Base-by-base conservation (phyloP, 2,113 vertebrate genomes). In the Noctilio leporinus region DNA sequence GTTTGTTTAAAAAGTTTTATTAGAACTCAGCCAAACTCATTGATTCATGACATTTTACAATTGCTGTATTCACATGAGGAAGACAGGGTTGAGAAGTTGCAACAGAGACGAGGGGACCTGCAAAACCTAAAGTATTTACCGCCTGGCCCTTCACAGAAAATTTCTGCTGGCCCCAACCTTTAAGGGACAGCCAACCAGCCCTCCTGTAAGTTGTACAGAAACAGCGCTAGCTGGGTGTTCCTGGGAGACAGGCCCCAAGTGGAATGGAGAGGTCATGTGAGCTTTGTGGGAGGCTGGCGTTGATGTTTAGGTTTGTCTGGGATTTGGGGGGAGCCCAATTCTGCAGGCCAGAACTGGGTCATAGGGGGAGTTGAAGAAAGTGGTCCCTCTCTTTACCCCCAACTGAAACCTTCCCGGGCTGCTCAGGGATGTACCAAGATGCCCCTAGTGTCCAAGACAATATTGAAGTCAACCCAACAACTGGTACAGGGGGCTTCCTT, bases 41-140 rank as follows among this genome's bases (percentile, higher is more conserved):
- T 53, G 33, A 20, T 5, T 28, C 10, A 5, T 10, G 38, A 77
- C 15, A 4, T 0, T 0, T 2, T 4, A 15, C 59, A 1, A 0
- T 12, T 0, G 1, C 11, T 14, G 20, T 69, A 22, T n/a, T 45
- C 1, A 1, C 4, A 17, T 15, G 16, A n/a, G 1, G 7, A 57
- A 12, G 35, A 33, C 38, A 19, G 20, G 12, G 59, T 24, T 38
- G n/a, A 86, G n/a, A 72, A 35, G 43, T 10, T 40, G 19, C n/a
- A 7, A 75, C 72, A 49, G 72, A 30, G 70, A 47, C 47, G 53
- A 1, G 0, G 17, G 19, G 49, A 35, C 30, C 30, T 9, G 28
- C 24, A 35, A n/a, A 62, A 28, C 16, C 9, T 33, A 11, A 69
- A 17, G 22, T 51, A 24, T 33, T 92, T 64, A 33, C n/a, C 17